Conservation (phyloP, 2,797 vertebrate species). For the Malurus splendens region DNA sequence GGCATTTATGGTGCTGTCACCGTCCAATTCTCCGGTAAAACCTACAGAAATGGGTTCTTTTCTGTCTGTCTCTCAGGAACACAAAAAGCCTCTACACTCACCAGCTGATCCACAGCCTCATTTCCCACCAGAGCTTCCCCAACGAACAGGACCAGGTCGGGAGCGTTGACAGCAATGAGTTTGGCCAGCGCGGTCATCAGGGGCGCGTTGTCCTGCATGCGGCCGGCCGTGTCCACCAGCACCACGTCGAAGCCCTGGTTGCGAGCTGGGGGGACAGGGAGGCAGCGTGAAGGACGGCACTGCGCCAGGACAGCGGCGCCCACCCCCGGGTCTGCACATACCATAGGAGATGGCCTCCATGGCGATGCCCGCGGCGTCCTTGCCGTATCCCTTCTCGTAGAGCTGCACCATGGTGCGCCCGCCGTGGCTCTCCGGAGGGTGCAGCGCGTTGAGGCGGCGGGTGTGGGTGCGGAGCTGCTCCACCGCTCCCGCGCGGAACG, state of each 20-base stretch:
- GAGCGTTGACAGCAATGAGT: conserved; percentile 93
- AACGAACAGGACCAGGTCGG: conserved; percentile 94
- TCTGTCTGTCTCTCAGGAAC: fast-evolving
- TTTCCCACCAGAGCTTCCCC: conserved; percentile 97
- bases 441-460: conserved; percentile 87
- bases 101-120: conserved; percentile 97
- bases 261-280: conserved; percentile 73
- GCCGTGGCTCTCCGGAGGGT: conserved; percentile 84
- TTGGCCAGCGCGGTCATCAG: conserved; percentile 96
- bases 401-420: conserved; percentile 87
- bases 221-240: conserved; percentile 96
- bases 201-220: conserved; percentile 97
- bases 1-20: fast-evolving
- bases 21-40: fast-evolving
- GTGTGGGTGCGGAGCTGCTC: conserved; percentile 97
- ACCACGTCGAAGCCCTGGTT: conserved; percentile 95
- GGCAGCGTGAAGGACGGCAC: not conserved
- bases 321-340: not conserved
- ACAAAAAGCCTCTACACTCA: conserved; percentile 48
- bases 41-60: fast-evolving
- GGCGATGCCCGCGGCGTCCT: conserved; percentile 94
- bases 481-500: conserved; percentile 92
- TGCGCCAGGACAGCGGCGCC: fast-evolving
- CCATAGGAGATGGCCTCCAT: conserved; percentile 97
- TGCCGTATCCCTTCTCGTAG: conserved; percentile 97